These are phyloP conservation scores for Nycticebus coucang DNA, from an alignment of 2,113 vertebrate genomes.

Conservation along the genomic window DNA sequence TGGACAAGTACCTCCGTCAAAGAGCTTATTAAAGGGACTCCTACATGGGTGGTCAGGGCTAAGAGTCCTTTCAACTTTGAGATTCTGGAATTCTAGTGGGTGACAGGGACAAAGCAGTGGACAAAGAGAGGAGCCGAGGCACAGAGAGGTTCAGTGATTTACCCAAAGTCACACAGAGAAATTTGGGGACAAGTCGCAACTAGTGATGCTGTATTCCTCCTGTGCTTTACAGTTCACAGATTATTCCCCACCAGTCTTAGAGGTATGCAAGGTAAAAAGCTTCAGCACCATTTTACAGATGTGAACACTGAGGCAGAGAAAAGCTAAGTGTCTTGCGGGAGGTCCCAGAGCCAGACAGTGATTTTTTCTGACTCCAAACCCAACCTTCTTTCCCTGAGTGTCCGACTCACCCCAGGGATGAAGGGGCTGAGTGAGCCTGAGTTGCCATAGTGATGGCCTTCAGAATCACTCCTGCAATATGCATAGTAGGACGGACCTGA, in stretches of 20 bases:
- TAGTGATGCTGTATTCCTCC: background rate
- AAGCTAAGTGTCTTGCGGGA: background rate
- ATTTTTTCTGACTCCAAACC: background rate
- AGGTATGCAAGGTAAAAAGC: background rate
- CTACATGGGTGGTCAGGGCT: background rate
- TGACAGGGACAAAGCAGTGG: no score
- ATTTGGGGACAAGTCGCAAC: background rate
- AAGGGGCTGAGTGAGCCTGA: background rate
- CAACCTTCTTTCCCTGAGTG: background rate
- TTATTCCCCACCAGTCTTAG: background rate
- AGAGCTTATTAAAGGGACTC: background rate
- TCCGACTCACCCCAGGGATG: background rate
- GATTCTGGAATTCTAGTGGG: background rate
- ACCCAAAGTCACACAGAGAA: background rate
- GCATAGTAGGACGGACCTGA: background rate
- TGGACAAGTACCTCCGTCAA: background rate
- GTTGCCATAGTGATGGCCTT: slow-evolving; percentile 58
- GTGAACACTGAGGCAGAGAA: slow-evolving; percentile 1
- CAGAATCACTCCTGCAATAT: background rate
- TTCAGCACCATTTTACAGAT: background rate
- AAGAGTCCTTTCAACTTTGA: background rate
- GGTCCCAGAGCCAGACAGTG: background rate
- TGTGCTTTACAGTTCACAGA: background rate
- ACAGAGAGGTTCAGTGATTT: background rate
- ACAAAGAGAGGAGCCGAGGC: background rate